Evolutionary conservation across 2,113 vertebrate species (phyloP).

Genomic region (Notothenia rossii): DNA sequence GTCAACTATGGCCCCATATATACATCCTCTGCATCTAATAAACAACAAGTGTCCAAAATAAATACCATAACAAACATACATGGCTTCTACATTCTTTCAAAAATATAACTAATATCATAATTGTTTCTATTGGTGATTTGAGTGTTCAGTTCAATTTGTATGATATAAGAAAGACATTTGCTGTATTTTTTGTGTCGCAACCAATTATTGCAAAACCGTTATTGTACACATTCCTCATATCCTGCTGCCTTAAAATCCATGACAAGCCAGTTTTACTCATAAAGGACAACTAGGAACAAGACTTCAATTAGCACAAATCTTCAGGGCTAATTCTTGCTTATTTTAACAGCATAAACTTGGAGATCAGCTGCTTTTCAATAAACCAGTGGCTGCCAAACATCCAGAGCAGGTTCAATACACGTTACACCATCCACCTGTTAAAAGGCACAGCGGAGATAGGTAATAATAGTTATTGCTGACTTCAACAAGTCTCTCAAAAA

Average conservation of each 20-base stretch:
- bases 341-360: constrained; percentile 25
- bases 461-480: constrained; percentile 16
- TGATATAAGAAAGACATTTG: too few relatives aligned
- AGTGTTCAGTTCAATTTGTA: too few relatives aligned
- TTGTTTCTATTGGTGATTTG: too few relatives aligned
- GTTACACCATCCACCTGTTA: constrained; percentile 12
- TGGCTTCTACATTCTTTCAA: too few relatives aligned
- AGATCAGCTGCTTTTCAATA: constrained; percentile 36
- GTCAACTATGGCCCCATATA: too few relatives aligned
- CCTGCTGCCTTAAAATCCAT: background rate
- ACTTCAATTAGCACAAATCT: constrained; percentile 23
- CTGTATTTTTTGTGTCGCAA: too few relatives aligned
- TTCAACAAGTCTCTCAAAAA: constrained; percentile 26
- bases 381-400: background rate
- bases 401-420: background rate
- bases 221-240: too few relatives aligned
- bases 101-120: too few relatives aligned
- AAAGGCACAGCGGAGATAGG: background rate
- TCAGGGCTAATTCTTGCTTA: constrained; percentile 19
- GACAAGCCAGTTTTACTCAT: constrained; percentile 4
- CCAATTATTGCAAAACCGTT: too few relatives aligned
- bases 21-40: too few relatives aligned
- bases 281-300: background rate
- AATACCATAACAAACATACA: too few relatives aligned
- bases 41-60: too few relatives aligned